phyloP scores from a whole-genome alignment of 2,888 invertebrate species.

The Villa cingulata region DNA sequence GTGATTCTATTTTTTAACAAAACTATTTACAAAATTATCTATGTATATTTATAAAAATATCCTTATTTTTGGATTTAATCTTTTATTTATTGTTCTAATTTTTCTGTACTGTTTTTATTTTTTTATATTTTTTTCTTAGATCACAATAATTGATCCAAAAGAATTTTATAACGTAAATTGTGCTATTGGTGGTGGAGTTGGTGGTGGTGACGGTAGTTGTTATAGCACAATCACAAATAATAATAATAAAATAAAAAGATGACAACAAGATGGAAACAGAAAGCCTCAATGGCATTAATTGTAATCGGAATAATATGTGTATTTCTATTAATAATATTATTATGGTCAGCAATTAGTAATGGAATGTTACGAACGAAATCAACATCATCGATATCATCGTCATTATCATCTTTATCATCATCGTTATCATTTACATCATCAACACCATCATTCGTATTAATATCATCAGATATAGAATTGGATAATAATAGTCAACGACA shows the following conservation, averaged over 20 bases:
- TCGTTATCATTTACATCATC: not conserved
- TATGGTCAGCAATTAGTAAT: conserved; percentile 13
- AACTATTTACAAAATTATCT: too few species aligned
- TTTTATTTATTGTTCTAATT: too few species aligned
- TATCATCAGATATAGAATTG: not conserved
- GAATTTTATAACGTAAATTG: too few species aligned
- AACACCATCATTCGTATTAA: not conserved
- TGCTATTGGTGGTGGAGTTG: not conserved
- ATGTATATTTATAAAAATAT: too few species aligned
- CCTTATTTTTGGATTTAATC: too few species aligned
- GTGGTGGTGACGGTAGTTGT: not conserved
- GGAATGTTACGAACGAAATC: conserved; percentile 5
- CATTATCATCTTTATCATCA: not conserved
- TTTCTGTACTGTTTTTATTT: too few species aligned
- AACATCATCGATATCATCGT: not conserved
- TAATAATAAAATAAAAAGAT: conserved; percentile 12
- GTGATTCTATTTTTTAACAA: too few species aligned
- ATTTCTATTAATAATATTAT: conserved; percentile 11
- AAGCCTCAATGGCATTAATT: conserved; percentile 10
- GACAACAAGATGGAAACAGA: conserved; percentile 16
- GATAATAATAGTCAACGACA: not conserved
- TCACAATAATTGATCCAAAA: too few species aligned
- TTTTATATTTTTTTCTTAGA: too few species aligned
- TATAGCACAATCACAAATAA: not conserved
- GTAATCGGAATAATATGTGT: conserved; percentile 7